Evolutionary conservation across 2,797 vertebrate genomes (phyloP), one percentile per base, ranked within the genome.

Genomic region (Myotis vivesi): DNA sequence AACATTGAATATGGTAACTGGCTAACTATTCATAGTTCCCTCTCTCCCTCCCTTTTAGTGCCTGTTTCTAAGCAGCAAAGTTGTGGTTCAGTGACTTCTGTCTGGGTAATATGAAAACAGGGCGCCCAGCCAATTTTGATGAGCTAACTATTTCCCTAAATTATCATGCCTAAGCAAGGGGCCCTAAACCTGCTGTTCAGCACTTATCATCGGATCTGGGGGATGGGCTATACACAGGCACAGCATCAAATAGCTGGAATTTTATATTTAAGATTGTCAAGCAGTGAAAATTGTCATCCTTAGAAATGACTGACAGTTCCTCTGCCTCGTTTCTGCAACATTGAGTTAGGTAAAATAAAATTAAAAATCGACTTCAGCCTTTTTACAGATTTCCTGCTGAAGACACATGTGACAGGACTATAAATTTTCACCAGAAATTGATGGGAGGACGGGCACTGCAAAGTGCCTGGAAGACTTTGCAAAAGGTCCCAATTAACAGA

Each of bases 81-180:
- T 92, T 96, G 95, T 97, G 95, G 96, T 91, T 96, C 96, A 91
- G 88, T 96, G 93, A 94, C 93, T 97, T 96, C 95, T 95, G 92
- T 96, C 96, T 96, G 92, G 95, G 79, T 95, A 93, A 87, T 93
- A 95, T 87, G 96, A 96, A 97, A 96, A 96, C 75, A 64, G 80
- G 95, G 96, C 91, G 0, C 82, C 55, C 55, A 44, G 92, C 90
- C 96, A 96, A 89, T 95, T 93, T 77, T 79, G 89, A 96, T 95
- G 96, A 96, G 95, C 95, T 97, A 97, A 97, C 92, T 94, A 71
- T 92, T 95, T 96, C 85, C 93, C 94, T 96, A 94, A 97, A 96
- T 97, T 94, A 96, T 96, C 94, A 95, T 93, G 90, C 95, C 79
- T 66, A 91, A 95, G 93, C 93, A 93, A 91, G 94, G 79, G 88